Evolutionary conservation across 2,113 vertebrate species (phyloP).

Genomic region (Lophius piscatorius): DNA sequence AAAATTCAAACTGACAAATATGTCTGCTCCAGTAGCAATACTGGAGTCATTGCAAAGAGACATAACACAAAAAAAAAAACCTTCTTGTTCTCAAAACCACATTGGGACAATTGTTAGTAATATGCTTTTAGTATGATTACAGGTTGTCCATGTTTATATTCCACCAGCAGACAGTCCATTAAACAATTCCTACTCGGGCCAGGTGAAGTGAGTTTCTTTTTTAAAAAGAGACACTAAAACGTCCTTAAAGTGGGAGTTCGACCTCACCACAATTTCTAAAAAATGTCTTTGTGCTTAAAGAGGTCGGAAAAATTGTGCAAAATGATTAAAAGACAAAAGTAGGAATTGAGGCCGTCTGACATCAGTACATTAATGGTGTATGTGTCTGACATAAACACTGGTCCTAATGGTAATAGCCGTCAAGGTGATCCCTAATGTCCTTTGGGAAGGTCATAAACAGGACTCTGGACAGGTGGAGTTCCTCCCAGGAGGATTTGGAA

Average conservation of each 20-base stretch:
- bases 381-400: conserved; percentile 11
- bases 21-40: conserved; percentile 27
- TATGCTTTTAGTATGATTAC: background rate
- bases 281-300: conserved; percentile 50
- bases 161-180: conserved; percentile 33
- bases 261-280: conserved; percentile 52
- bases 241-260: conserved; percentile 54
- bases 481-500: conserved; percentile 25
- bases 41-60: too few relatives aligned
- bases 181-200: conserved; percentile 63
- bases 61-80: conserved; percentile 5
- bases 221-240: conserved; percentile 69
- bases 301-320: conserved; percentile 52
- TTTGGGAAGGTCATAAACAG: conserved; percentile 16
- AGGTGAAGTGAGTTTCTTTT: conserved; percentile 60
- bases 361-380: conserved; percentile 26
- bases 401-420: conserved; percentile 21
- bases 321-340: conserved; percentile 70
- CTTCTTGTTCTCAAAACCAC: conserved; percentile 3
- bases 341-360: conserved; percentile 56
- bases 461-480: conserved; percentile 17
- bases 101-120: conserved; percentile 1
- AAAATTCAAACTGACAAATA: conserved; percentile 47
- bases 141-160: conserved; percentile 28
- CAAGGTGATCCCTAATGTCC: conserved; percentile 16